Evolutionary conservation across 2,797 vertebrate genomes (phyloP), one percentile per base, ranked within the genome.

Genomic region (Sebastes wilsoni): DNA sequence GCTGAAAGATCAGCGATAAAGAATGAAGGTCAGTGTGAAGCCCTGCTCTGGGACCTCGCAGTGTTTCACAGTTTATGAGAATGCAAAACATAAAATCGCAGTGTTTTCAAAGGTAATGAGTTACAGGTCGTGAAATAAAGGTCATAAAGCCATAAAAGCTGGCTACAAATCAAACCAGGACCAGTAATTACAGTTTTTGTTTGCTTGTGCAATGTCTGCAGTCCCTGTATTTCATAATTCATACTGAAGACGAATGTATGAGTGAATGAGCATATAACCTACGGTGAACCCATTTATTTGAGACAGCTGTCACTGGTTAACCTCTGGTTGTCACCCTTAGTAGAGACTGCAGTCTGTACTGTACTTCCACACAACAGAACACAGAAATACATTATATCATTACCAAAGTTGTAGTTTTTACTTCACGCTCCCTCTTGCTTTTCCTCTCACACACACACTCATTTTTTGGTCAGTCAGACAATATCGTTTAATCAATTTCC

Each of bases 31-130:
- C 75, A 65, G 14, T 28, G 34, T 75, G 62, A 69, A 79, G 54
- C 59, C 34, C 59, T n/a, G 36, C 67, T 5, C 55, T 52, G 70
- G 71, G 79, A 82, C 49, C 54, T 38, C 38, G 3, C 36, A 1
- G 5, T 66, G 30, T 69, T 59, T 72, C 3, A 1, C 11, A 23
- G 14, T 89, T 79, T 86, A 81, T 30, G 72, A 83, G 67, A 77
- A 81, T 85, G 75, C 77, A 66, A 76, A 82, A 72, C 38, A 58
- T 69, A 38, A 83, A 82, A 80, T 77, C 42, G 28, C 32, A 22
- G 28, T 42, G 23, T 81, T 79, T 64, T 75, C 67, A 52, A 70
- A 80, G 85, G 87, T 87, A 90, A 91, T 88, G 72, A 89, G 79
- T 90, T 75, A 84, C 84, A 77, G 69, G 77, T 70, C 6, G 28